phyloP scores from a whole-genome alignment of 2,113 vertebrate species.

The Tauraco erythrolophus region DNA sequence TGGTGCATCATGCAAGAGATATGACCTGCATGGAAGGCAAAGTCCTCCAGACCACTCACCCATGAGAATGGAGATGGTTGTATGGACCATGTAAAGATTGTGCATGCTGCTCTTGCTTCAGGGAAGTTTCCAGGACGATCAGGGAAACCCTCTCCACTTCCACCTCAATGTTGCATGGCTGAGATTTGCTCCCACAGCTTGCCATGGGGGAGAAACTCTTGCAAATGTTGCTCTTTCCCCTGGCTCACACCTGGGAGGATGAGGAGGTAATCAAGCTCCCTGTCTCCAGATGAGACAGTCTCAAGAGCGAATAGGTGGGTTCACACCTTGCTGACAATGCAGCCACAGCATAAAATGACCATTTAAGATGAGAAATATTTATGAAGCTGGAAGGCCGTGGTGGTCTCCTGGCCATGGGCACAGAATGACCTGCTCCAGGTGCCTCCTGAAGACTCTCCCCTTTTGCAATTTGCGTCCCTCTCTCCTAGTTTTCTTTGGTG shows the following conservation, averaged over 20 bases:
- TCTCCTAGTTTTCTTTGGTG: background rate
- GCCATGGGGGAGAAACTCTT: background rate
- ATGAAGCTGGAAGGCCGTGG: background rate
- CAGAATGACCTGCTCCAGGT: background rate
- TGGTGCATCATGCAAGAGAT: background rate
- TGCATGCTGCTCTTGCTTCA: background rate
- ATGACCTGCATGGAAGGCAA: background rate
- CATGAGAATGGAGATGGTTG: background rate
- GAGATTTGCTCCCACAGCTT: background rate
- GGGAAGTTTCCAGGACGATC: background rate
- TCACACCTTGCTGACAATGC: background rate
- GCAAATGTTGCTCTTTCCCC: background rate
- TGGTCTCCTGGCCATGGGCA: background rate
- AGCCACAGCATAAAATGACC: background rate
- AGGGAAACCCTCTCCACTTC: accelerated
- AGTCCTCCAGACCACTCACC: background rate
- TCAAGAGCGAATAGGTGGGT: accelerated
- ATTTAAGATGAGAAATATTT: background rate
- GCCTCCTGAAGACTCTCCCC: background rate
- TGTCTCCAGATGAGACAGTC: background rate
- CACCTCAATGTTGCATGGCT: background rate
- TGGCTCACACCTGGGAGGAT: no score
- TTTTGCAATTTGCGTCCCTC: background rate
- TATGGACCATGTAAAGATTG: background rate
- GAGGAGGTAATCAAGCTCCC: background rate